Base-by-base conservation (phyloP, 2,113 vertebrate species). In the Orthonyx spaldingii region DNA sequence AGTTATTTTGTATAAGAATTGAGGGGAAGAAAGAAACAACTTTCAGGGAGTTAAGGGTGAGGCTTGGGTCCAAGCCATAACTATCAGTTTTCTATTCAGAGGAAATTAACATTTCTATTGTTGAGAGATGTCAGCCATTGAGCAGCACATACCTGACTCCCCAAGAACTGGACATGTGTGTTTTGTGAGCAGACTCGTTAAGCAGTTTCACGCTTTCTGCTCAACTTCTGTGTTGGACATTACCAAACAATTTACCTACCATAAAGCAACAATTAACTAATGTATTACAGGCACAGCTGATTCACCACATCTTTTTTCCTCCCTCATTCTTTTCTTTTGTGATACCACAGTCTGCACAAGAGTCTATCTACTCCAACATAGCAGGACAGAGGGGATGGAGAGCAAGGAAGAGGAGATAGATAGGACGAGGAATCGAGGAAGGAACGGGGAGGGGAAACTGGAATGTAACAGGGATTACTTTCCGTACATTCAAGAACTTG, bases 1-100 rank as follows among this genome's bases (percentile, higher is more conserved):
- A 78, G 77, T 75, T 72, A 89, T 66, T 97, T 83, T 94, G 68
- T 93, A 50, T 88, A 84, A 93, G 87, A 97, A 94, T 55, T 66
- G 79, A 78, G 18, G 13, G 30, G 37, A 61, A 41, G 42, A 55
- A 33, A 46, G 77, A 82, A 44, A 32, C 15, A 66, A 49, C 84
- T 82, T 52, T 14, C 39, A 75, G 59, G 11, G 27, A 37, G 26
- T 39, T 52, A 74, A 74, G 17, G 19, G 39, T 6, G 23, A 78
- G 23, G 16, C 5, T 46, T 93, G 70, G 47, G 49, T 92, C 47
- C 18, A n/a, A 77, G 80, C 92, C 44, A 32, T 44, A 70, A 65
- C 81, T 93, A 95, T 85, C 63, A 23, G 60, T 30, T 96, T 92
- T 84, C 93, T 56, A 74, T 32, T 79, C 71, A 80, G 35, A 41